These are phyloP conservation scores for Antrozous pallidus DNA, from an alignment of 2,797 vertebrate genomes.

Conservation along the genomic window DNA sequence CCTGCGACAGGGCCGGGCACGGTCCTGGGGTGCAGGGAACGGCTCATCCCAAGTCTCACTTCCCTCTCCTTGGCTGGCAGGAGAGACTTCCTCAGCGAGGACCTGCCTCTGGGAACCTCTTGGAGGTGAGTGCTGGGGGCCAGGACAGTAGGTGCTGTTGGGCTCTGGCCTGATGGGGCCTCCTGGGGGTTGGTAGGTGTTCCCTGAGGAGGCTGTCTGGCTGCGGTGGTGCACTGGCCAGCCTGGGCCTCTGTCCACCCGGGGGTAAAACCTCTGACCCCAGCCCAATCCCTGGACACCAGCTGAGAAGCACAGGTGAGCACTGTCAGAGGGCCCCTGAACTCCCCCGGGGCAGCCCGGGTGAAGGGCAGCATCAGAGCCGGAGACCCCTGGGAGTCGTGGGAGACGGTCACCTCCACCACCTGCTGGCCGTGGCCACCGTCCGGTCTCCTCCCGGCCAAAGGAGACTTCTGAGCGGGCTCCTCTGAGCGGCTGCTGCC, in stretches of 20 bases:
- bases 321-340: too few relatives aligned
- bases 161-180: not conserved
- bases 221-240: not conserved
- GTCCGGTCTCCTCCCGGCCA: not conserved
- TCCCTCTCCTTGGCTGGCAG: conserved; percentile 49
- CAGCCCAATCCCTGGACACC: not conserved
- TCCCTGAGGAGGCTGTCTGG: not conserved
- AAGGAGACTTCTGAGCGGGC: not conserved
- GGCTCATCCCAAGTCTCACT: not conserved
- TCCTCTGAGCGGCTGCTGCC: not conserved
- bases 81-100: conserved; percentile 13
- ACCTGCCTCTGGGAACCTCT: conserved; percentile 42
- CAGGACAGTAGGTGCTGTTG: not conserved
- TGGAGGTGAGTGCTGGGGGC: conserved; percentile 49
- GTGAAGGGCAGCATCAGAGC: not conserved
- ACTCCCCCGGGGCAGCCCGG: not conserved
- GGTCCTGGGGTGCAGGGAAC: not conserved
- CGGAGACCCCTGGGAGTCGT: not conserved
- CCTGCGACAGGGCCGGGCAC: not conserved
- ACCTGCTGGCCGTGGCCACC: not conserved
- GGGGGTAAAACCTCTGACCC: not conserved
- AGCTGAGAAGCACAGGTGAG: not conserved
- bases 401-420: not conserved
- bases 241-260: not conserved
- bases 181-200: not conserved